Base-by-base conservation (phyloP, 2,113 vertebrate genomes). In the Pundamilia nyererei region DNA sequence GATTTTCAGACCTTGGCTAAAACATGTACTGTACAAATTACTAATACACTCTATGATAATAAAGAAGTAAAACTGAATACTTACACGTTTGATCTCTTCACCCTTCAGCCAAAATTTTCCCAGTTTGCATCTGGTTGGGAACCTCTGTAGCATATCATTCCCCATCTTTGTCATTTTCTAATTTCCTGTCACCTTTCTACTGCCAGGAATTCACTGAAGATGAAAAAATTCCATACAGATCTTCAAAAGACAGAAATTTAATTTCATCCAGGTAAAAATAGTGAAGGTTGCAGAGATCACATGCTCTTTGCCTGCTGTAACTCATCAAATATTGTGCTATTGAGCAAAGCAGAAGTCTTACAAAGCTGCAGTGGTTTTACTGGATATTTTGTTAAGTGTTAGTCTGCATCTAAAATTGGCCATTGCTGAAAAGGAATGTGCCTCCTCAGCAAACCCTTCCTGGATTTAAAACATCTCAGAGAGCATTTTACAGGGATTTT, bases 401-500 rank as follows among this genome's bases (percentile, higher is more conserved):
- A 31, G 12, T 87, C 58, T 85, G 54, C 4, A 3, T 54, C 58
- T 35, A 60, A 60, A 60, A 58, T 19, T 6, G 7, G 15, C 0
- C 3, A 0, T 29, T 62, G 38, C 17, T 81, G 26, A 45, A 77
- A 31, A 31, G 26, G 24, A 49, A 77, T 49, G 26, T 3, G 42
- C 24, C 42, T 75, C 6, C 15, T 77, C 45, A 51, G 26, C 72
- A 77, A 77, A 51, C 17, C 6, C 26, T 51, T 77, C 26, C 40
- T 42, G 72, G 80, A 33, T 75, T 80, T 24, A n/a, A 51, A 42
- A 75, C 33, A 47, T 26, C 70, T 15, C 26, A 11, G n/a, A 17
- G 15, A 81, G 54, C 56, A 56, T 79, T 86, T 70, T 10, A 87
- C 5, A 68, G 26, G 72, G 72, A 77, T 77, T 31, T 51, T 11